phyloP scores from a whole-genome alignment of 2,797 vertebrate genomes.

The Gobio occitaniae region DNA sequence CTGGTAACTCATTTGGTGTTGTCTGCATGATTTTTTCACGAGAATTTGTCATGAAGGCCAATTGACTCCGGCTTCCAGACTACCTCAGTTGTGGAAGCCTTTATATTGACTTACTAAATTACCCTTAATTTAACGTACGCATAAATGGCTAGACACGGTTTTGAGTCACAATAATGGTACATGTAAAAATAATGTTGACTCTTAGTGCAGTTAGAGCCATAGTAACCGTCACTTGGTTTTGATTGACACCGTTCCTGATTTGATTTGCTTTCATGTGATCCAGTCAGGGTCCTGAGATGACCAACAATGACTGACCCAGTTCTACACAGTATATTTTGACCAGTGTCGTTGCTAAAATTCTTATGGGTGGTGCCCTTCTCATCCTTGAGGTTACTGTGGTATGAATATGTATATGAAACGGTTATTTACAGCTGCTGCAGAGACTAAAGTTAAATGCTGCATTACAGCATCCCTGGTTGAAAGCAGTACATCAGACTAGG shows the following conservation, averaged over 20 bases:
- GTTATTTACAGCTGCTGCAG: conserved; percentile 23
- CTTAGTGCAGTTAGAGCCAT: background rate
- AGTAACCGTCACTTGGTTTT: background rate
- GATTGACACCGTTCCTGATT: conserved; percentile 19
- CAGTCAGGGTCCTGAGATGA: background rate
- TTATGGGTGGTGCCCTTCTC: background rate
- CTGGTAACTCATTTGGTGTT: background rate
- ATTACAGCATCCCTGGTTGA: background rate
- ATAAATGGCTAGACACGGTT: background rate
- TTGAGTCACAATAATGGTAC: background rate
- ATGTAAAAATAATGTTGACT: background rate
- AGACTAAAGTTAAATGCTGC: background rate
- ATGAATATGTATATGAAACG: conserved; percentile 2
- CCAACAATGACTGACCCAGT: conserved; percentile 27
- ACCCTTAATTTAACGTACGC: background rate
- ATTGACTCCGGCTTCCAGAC: background rate
- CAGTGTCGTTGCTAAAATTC: background rate
- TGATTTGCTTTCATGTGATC: conserved; percentile 17
- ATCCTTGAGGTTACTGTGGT: background rate
- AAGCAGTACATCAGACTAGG: background rate
- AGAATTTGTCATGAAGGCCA: conserved; percentile 35
- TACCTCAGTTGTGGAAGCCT: background rate
- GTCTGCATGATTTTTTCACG: conserved; percentile 29
- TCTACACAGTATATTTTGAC: conserved; percentile 3
- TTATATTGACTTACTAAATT: background rate